phyloP scores from a whole-genome alignment of 92 coral and sea anemone species.

The Palythoa grandiflora region DNA sequence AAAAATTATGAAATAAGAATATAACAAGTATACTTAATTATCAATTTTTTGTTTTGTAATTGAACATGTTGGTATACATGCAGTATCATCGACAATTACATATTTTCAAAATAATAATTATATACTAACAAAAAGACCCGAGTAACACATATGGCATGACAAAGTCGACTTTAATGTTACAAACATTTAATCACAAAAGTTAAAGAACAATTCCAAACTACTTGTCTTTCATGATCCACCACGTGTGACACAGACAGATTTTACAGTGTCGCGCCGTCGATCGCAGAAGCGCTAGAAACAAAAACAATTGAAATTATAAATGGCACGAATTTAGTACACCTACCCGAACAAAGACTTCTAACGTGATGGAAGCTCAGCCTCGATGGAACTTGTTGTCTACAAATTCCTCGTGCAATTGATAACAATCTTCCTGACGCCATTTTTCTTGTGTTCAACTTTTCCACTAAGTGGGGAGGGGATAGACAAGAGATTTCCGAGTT shows the following conservation, averaged over 20 bases:
- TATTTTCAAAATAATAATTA: no score
- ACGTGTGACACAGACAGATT: not conserved
- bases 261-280: no score
- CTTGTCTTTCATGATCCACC: not conserved
- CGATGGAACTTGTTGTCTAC: slow-evolving; percentile 57
- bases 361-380: slow-evolving; percentile 38
- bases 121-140: no score
- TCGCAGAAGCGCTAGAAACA: no score
- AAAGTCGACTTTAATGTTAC: not conserved
- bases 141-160: no score
- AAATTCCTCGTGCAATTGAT: slow-evolving; percentile 73
- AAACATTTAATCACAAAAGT: not conserved
- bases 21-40: no score
- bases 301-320: not conserved
- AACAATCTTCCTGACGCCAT: slow-evolving; percentile 88
- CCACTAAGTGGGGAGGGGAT: slow-evolving; percentile 39
- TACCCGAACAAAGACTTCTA: slow-evolving; percentile 82
- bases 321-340: not conserved
- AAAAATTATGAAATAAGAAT: no score
- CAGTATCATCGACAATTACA: no score
- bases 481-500: not conserved
- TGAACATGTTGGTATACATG: no score
- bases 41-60: no score
- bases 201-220: no score
- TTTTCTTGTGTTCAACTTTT: not conserved